Percentiles rank a stretch among this genome's conserved stretches.
These are phyloP conservation scores for Sebastes glaucus DNA, from an alignment of 2,797 vertebrate genomes.

Conservation along the genomic window DNA sequence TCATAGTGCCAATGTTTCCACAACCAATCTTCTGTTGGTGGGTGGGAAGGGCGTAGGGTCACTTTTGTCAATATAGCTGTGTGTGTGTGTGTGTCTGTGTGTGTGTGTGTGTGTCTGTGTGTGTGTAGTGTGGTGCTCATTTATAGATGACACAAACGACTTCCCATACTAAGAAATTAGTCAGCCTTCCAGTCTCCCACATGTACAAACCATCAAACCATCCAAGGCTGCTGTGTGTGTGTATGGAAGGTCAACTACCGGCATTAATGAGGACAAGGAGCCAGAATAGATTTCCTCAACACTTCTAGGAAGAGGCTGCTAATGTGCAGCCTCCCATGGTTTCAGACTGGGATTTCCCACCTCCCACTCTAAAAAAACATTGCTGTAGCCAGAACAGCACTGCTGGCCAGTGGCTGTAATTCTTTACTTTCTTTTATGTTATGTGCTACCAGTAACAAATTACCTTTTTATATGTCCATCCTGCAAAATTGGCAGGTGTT, in stretches of 20 bases:
- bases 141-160: background rate
- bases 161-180: constrained; percentile 14
- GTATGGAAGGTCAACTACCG: background rate
- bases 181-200: constrained; percentile 6
- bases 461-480: background rate
- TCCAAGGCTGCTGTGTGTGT: background rate
- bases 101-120: background rate
- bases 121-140: background rate
- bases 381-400: background rate
- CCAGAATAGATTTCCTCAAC: background rate
- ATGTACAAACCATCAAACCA: background rate
- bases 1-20: constrained; percentile 10
- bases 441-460: background rate
- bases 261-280: constrained; percentile 2
- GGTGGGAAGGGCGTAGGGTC: background rate
- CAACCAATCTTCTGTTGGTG: background rate
- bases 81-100: constrained; percentile 1
- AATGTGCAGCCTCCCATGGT: background rate
- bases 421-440: background rate
- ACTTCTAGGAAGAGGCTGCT: constrained; percentile 31
- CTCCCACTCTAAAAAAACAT: background rate
- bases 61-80: background rate
- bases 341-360: background rate
- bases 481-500: background rate
- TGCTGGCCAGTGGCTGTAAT: background rate